Evolutionary conservation across 2,888 invertebrate species (phyloP).

Genomic region (Sympetrum striolatum): DNA sequence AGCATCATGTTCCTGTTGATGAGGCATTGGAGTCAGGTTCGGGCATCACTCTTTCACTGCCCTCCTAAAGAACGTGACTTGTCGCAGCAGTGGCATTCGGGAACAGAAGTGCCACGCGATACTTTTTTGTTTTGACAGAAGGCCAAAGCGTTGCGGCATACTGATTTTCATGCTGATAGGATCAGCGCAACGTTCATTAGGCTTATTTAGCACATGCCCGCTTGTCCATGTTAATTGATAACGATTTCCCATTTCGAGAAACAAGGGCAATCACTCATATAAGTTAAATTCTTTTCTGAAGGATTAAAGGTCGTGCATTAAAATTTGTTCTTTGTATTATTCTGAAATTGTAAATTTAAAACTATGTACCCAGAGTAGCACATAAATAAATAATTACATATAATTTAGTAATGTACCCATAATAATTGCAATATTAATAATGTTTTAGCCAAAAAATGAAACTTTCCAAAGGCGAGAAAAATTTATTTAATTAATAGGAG

Average conservation of each 20-base stretch:
- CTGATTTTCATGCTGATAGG: background rate
- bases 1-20: background rate
- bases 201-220: background rate
- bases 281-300: no score
- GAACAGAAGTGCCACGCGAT: background rate
- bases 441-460: no score
- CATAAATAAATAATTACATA: no score
- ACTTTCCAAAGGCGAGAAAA: no score
- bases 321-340: no score
- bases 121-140: background rate
- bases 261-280: background rate
- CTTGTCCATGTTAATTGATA: background rate
- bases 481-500: no score
- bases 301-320: no score
- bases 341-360: no score
- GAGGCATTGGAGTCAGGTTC: background rate
- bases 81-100: background rate
- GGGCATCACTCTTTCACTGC: background rate
- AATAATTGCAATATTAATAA: no score
- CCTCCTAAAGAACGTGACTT: background rate
- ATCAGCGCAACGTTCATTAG: background rate
- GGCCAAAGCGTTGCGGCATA: background rate
- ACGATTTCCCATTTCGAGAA: background rate
- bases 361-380: no score
- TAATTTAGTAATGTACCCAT: no score